Evolutionary conservation across 2,113 vertebrate genomes (phyloP), one percentile per base, ranked within the genome.

Genomic region (Channa argus): DNA sequence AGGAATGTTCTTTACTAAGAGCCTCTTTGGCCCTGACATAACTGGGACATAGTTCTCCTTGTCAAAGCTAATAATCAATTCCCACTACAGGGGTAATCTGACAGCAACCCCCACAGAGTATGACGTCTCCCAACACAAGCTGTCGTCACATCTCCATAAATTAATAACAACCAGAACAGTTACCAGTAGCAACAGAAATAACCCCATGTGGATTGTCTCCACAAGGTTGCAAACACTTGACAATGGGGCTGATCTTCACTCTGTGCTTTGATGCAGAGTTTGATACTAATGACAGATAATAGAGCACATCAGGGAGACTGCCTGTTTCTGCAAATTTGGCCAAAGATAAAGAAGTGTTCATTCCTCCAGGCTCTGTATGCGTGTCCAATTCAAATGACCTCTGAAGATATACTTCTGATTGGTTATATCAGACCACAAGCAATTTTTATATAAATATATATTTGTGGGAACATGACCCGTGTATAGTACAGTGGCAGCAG

Each of bases 11-110:
- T 88, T 92, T 84, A 91, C 80, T 80, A 72, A 91, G 86, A 93
- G 80, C 83, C 79, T 86, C 56, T 86, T 86, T 89, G 89, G 81
- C 74, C 83, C 53, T 95, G 93, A 95, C 92, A 92, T 88, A 95
- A 93, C 91, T 94, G 84, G 92, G 92, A 91, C 92, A 80, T 90
- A 85, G 86, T 90, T 94, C 84, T 91, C 71, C 85, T 91, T 85
- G 89, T 94, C 92, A 94, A 89, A 91, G 87, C 62, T 90, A 86
- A 92, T 93, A 89, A 94, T 93, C 91, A 89, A 94, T 92, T 92
- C 89, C 73, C 84, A 80, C 84, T 51, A 86, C 58, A 65, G 86
- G 68, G 83, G 80, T 91, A 91, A 93, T 92, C 86, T 92, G 91
- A 93, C 92, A 92, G 88, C 74, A 58, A 81, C 84, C 87, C 78